Conservation (phyloP, 2,113 vertebrate genomes). For the Aphelocoma coerulescens region DNA sequence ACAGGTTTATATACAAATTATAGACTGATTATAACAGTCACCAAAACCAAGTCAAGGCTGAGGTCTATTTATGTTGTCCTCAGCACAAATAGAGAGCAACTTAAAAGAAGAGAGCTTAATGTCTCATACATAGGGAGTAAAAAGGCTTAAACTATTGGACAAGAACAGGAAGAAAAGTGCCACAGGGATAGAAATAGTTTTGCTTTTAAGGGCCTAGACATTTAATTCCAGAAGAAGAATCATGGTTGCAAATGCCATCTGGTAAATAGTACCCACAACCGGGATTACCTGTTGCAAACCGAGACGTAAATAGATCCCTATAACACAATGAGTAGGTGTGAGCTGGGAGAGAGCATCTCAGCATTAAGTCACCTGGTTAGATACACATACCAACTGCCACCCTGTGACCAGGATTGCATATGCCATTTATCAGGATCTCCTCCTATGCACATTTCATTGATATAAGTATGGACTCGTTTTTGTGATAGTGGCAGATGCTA, state of each 20-base stretch:
- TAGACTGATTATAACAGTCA: neutral
- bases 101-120: neutral
- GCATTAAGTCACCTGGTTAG: neutral
- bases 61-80: neutral
- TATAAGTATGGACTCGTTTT: neutral
- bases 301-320: neutral
- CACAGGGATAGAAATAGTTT: neutral
- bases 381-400: neutral
- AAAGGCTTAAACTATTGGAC: neutral
- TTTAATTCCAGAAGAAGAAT: neutral
- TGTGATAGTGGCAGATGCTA: neutral
- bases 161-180: neutral
- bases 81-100: neutral
- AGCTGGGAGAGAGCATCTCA: neutral
- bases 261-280: neutral
- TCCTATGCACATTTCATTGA: neutral
- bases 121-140: neutral
- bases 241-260: neutral
- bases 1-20: neutral
- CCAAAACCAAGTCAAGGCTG: neutral
- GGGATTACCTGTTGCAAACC: neutral
- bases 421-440: neutral
- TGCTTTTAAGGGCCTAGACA: neutral
- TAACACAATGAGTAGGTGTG: neutral
- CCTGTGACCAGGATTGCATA: neutral